Conservation (phyloP, 2,888 invertebrate genomes). For the Suillia variegata region DNA sequence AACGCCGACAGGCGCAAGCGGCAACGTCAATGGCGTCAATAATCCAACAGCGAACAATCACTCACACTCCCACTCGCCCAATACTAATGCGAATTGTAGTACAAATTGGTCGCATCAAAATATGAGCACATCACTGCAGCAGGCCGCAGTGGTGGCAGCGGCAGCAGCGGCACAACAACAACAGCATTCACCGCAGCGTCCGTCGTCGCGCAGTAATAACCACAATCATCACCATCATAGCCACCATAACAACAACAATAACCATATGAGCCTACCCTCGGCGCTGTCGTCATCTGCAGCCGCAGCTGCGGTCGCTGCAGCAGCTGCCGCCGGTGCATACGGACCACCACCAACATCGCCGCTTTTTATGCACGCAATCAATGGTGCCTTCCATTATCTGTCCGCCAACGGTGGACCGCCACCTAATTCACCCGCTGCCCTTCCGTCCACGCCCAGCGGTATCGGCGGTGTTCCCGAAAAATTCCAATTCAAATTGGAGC, state of each 20-base stretch:
- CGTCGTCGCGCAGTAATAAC: slow-evolving; percentile 45
- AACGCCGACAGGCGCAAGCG: slow-evolving; percentile 20
- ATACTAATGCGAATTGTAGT: slow-evolving; percentile 63
- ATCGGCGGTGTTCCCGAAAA: too few relatives aligned
- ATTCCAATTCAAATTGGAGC: slow-evolving; percentile 58
- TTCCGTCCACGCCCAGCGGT: slow-evolving; percentile 45
- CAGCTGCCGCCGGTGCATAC: slow-evolving; percentile 53
- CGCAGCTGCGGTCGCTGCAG: slow-evolving; percentile 56
- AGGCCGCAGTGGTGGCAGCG: slow-evolving; percentile 36
- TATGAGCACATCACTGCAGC: slow-evolving; percentile 27
- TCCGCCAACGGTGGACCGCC: slow-evolving; percentile 53
- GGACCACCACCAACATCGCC: slow-evolving; percentile 60
- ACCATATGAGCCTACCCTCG: slow-evolving; percentile 51
- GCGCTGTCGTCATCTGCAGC: slow-evolving; percentile 43
- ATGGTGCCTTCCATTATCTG: slow-evolving; percentile 60
- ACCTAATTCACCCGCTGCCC: slow-evolving; percentile 55
- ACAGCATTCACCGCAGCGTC: slow-evolving; percentile 49
- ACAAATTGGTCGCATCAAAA: slow-evolving; percentile 57
- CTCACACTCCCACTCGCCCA: slow-evolving; percentile 22
- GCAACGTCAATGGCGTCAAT: slow-evolving; percentile 6
- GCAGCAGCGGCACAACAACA: slow-evolving; percentile 37
- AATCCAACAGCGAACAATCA: slow-evolving; percentile 27
- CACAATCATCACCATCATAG: too few relatives aligned
- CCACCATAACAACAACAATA: slow-evolving; percentile 33
- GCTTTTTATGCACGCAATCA: slow-evolving; percentile 60